Evolutionary conservation across 2,113 vertebrate species (phyloP), one percentile per base, ranked within the genome.

Genomic region (Parotia lawesii): DNA sequence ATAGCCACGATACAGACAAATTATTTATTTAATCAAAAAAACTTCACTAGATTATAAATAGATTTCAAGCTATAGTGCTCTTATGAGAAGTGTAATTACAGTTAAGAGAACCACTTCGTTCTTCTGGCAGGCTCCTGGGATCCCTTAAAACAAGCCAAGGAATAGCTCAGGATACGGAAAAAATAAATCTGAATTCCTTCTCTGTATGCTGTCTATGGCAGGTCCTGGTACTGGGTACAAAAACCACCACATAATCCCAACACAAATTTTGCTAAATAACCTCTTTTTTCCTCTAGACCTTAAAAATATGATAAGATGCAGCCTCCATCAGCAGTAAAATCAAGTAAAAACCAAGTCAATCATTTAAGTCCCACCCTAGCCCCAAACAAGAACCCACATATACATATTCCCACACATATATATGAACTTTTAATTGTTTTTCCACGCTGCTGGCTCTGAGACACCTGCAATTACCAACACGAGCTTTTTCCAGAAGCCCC

Each of bases 21-120:
- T 62, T 86, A 40, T 85, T 85, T 93, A 71, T 85, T 91, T 94
- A 92, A 92, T 92, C 64, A 81, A 76, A 88, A 73, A 81, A 85
- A 14, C 58, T 54, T 58, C 56, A 77, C n/a, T 33, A 51, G 85
- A 77, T 85, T 88, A 94, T 51, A 73, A 88, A 94, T 58, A 88
- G 93, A 92, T 90, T 85, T 94, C 77, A 58, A 91, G 72, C 82
- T 87, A 95, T 10, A 95, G 86, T 80, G 82, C 95, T 97, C 95
- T 94, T 94, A 37, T 3, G 38, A 86, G 83, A 91, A 85, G 90
- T 38, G 50, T 77, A 95, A 95, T 94, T 90, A 84, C 60, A 84
- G 83, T 29, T 69, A 76, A 81, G 85, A 95, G 92, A 96, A 92
- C 40, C 90, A 85, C 91, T 92, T 80, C 0, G 17, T 78, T 91